Evolutionary conservation across 2,797 vertebrate genomes (phyloP), one percentile per base, ranked within the genome.

Genomic region (Remorina albescens): DNA sequence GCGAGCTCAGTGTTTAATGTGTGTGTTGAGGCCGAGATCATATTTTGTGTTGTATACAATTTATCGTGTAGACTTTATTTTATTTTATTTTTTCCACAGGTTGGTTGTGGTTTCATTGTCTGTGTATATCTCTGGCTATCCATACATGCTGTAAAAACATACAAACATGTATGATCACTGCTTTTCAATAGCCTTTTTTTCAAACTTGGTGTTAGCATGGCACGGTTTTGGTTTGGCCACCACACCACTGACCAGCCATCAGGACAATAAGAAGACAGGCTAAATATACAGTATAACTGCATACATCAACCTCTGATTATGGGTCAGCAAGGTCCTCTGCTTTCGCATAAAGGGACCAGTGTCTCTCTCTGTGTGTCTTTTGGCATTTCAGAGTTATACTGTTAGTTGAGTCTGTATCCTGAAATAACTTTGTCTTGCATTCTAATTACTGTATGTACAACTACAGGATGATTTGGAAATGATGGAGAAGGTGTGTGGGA

Each of bases 211-310:
- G 65, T 53, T 51, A 59, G 37, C 50, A 42, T 51, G 32, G 18
- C 36, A 42, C 42, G 1, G 1, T 25, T 66, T 77, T 62, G 66
- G 67, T 75, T 71, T 82, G 77, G 66, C 78, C 28, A 42, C 30
- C 42, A 67, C 28, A 42, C 30, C 42, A 67, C 66, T 61, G 68
- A 69, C 36, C 66, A 23, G 60, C 58, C 59, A 60, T 61, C 67
- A 69, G 81, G 71, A 87, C 77, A 82, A 85, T 63, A 56, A 80
- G 67, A 74, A 76, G 66, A 82, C 54, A 41, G 70, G 83, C 87
- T 92, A 89, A 88, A 92, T 85, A 91, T 90, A 91, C 75, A 59
- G 74, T 57, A 15, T 59, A 80, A 77, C 60, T 74, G 81, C 81
- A 30, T 76, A 55, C 66, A 87, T 80, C 64, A 65, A 67, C 81